These are phyloP conservation scores for Craseonycteris thonglongyai DNA, from an alignment of 2,113 vertebrate species.

Conservation along the genomic window DNA sequence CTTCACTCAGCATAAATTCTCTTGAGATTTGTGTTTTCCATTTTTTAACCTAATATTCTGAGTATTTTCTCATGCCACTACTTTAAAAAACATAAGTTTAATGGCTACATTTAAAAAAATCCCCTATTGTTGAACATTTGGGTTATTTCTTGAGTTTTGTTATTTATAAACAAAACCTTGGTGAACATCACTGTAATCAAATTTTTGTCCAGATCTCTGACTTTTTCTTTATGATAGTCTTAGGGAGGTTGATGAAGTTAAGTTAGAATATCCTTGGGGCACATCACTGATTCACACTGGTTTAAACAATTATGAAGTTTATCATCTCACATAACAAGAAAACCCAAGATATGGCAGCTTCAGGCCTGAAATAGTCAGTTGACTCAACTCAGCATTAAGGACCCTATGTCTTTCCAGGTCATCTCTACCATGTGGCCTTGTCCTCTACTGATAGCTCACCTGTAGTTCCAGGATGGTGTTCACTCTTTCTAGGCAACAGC, in stretches of 20 bases:
- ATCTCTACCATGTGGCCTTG: neutral
- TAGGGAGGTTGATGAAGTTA: neutral
- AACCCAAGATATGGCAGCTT: neutral
- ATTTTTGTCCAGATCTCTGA: neutral
- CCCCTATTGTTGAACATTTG: neutral
- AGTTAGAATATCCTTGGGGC: neutral
- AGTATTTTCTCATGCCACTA: neutral
- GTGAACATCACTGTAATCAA: neutral
- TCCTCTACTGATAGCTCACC: neutral
- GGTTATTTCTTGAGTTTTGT: neutral
- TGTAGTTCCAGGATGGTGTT: neutral
- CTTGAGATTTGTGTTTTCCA: neutral
- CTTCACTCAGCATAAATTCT: neutral
- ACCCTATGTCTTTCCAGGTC: neutral
- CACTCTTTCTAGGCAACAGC: neutral
- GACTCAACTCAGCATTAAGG: neutral
- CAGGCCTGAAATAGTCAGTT: neutral
- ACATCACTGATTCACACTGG: neutral
- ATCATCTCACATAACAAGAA: neutral
- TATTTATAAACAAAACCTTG: neutral
- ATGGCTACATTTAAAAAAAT: neutral
- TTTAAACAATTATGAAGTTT: neutral
- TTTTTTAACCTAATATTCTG: neutral
- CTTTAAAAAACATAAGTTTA: neutral
- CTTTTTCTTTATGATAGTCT: neutral